A percentile compares a stretch with the other conserved stretches of the same genome.
These are phyloP conservation scores for Pangasius macronema DNA, from an alignment of 2,797 vertebrate species.

Conservation along the genomic window DNA sequence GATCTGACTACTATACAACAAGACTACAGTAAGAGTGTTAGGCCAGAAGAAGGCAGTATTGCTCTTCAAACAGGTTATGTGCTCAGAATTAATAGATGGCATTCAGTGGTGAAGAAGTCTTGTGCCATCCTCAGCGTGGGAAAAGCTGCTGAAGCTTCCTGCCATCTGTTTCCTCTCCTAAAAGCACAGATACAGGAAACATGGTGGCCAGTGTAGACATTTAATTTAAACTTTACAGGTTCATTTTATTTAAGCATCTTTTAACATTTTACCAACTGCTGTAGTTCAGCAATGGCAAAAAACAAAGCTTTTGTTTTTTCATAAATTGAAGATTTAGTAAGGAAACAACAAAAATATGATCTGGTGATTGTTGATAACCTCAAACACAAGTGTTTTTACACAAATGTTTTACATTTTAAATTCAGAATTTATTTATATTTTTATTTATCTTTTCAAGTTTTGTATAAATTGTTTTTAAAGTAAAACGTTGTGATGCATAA, in stretches of 20 bases:
- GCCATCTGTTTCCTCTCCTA: slow-evolving; percentile 40
- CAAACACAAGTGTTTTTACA: neutral
- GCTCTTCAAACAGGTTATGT: slow-evolving; percentile 62
- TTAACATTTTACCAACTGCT: neutral
- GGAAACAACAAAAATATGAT: neutral
- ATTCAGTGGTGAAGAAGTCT: neutral
- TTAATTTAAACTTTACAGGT: slow-evolving; percentile 7
- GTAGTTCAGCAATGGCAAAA: neutral
- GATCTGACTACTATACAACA: neutral
- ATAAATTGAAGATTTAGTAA: neutral
- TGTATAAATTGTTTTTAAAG: neutral
- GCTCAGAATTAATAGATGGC: slow-evolving; percentile 6
- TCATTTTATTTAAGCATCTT: neutral
- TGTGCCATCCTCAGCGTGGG: slow-evolving; percentile 28
- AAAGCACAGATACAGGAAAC: slow-evolving; percentile 14
- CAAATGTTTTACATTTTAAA: neutral
- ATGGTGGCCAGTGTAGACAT: neutral
- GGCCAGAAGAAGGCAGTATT: slow-evolving; percentile 77
- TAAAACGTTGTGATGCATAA: neutral
- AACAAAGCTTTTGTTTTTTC: neutral
- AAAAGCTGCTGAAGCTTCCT: slow-evolving; percentile 32
- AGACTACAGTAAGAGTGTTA: slow-evolving; percentile 28
- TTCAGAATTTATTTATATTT: neutral
- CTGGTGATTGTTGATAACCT: neutral
- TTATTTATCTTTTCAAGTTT: neutral